phyloP scores from a whole-genome alignment of 2,797 vertebrate genomes.

The Diplodus sargus region DNA sequence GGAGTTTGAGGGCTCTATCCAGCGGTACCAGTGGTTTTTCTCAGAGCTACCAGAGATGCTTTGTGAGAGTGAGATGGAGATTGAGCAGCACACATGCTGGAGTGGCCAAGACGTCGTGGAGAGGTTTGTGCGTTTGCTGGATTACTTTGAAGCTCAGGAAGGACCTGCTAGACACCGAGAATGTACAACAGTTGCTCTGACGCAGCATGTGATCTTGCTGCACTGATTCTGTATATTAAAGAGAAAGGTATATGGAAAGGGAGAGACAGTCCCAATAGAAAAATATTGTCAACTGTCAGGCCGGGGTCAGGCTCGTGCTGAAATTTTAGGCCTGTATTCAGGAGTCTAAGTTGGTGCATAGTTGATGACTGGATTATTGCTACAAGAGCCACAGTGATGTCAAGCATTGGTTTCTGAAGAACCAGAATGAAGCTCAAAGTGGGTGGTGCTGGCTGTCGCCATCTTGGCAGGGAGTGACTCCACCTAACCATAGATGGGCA shows the following conservation, averaged over 20 bases:
- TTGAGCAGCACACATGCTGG: conserved; percentile 92
- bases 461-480: too few species aligned
- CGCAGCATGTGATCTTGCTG: background rate
- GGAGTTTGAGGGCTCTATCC: conserved; percentile 91
- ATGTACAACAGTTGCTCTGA: background rate
- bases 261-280: background rate
- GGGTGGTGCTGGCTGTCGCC: too few species aligned
- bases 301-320: background rate
- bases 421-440: too few species aligned
- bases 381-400: too few species aligned
- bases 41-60: conserved; percentile 89
- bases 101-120: conserved; percentile 91
- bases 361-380: background rate
- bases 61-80: conserved; percentile 90
- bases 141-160: background rate
- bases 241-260: background rate
- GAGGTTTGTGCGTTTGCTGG: conserved; percentile 78
- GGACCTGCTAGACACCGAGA: background rate
- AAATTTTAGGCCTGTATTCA: background rate
- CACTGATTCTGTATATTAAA: background rate
- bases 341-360: background rate
- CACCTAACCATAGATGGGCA: too few species aligned
- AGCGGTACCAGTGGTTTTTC: conserved; percentile 89
- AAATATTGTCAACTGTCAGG: background rate
- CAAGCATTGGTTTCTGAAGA: too few species aligned